These are phyloP conservation scores for Neodiprion lecontei DNA, from an alignment of 1,140 invertebrate genomes.

Conservation along the genomic window DNA sequence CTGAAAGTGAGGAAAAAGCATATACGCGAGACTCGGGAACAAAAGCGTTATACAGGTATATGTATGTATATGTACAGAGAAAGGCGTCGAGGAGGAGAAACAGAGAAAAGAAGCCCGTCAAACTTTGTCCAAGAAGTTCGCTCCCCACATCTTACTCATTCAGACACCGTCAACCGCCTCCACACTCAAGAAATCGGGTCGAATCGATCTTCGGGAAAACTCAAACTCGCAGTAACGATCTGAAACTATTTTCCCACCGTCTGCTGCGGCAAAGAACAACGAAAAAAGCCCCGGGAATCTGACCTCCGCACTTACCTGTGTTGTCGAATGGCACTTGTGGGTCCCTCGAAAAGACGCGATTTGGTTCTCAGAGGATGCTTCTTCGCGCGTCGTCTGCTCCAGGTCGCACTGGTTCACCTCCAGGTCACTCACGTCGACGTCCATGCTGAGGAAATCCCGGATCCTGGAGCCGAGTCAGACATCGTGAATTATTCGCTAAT, in stretches of 20 bases:
- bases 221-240: not conserved
- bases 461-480: conserved; percentile 57
- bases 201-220: not conserved
- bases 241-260: too few relatives aligned
- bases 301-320: conserved; percentile 66
- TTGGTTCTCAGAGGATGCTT: conserved; percentile 51
- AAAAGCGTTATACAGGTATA: too few relatives aligned
- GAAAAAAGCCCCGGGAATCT: too few relatives aligned
- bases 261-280: too few relatives aligned
- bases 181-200: not conserved
- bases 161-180: not conserved
- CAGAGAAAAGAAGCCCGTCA: conserved; percentile 7
- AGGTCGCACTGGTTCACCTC: conserved; percentile 88
- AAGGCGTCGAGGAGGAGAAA: not conserved
- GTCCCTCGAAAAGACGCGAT: conserved; percentile 77
- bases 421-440: conserved; percentile 82
- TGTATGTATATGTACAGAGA: too few relatives aligned
- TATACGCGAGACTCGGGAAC: too few relatives aligned
- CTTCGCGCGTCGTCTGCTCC: not conserved
- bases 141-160: not conserved
- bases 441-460: conserved; percentile 81
- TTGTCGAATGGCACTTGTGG: conserved; percentile 84
- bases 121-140: not conserved
- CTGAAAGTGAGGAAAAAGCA: too few relatives aligned
- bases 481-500: conserved; percentile 11